phyloP scores from a whole-genome alignment of 2,113 vertebrate genomes.

The Numenius arquata region DNA sequence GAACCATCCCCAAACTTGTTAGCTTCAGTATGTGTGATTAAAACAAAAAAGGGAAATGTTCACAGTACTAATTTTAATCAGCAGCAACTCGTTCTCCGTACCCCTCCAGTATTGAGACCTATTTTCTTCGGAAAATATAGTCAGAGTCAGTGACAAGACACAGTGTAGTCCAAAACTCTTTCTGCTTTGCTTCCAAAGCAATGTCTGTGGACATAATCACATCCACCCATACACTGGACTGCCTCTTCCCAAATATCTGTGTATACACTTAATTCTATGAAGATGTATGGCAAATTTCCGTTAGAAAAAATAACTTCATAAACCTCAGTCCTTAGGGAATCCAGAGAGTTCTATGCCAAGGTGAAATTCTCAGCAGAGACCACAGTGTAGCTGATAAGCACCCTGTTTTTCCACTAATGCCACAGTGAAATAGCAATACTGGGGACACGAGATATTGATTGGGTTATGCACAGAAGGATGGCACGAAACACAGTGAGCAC shows the following conservation, averaged over 20 bases:
- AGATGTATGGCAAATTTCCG: neutral
- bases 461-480: neutral
- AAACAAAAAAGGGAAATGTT: neutral
- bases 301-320: neutral
- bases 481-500: neutral
- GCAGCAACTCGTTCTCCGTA: neutral
- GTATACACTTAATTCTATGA: neutral
- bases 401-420: neutral
- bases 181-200: neutral
- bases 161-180: neutral
- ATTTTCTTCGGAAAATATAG: neutral
- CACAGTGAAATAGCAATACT: neutral
- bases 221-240: neutral
- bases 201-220: neutral
- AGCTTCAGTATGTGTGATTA: neutral
- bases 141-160: neutral
- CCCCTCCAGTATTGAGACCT: neutral
- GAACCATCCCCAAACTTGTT: neutral
- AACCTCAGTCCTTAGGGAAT: neutral
- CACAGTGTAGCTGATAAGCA: neutral
- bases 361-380: neutral
- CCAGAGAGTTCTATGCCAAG: neutral
- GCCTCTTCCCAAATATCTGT: neutral
- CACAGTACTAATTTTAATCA: neutral
- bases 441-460: neutral